Percentiles rank a stretch among this genome's conserved stretches.
These are phyloP conservation scores for Coturnix japonica DNA, from an alignment of 2,113 vertebrate species.

Conservation along the genomic window DNA sequence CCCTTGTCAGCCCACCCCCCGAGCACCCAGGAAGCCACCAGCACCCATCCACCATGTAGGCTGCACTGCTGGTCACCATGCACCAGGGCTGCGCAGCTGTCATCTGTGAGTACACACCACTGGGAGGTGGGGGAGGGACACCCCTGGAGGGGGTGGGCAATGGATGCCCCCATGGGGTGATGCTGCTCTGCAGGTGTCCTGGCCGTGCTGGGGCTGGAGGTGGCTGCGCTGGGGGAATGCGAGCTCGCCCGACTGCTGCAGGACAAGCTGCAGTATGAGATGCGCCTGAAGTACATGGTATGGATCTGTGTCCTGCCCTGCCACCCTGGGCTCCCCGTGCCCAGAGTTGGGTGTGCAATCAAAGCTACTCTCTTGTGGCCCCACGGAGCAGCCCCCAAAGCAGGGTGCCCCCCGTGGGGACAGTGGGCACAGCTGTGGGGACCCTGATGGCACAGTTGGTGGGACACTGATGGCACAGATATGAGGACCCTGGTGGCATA, in stretches of 20 bases:
- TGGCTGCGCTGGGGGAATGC: neutral
- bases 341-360: no score
- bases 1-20: neutral
- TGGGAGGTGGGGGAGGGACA: neutral
- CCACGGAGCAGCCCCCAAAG: no score
- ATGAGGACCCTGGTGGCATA: no score
- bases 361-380: no score
- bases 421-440: neutral
- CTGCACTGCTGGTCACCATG: slow-evolving; percentile 2
- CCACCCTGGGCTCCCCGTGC: no score
- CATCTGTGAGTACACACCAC: slow-evolving; percentile 45
- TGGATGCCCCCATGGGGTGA: neutral
- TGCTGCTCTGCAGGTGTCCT: neutral
- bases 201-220: slow-evolving; percentile 50
- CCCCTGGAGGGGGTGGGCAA: no score
- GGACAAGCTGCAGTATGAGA: slow-evolving; percentile 52
- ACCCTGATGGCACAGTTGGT: no score
- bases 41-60: slow-evolving; percentile 43
- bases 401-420: no score
- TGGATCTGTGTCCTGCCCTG: neutral
- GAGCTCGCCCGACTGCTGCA: slow-evolving; percentile 50
- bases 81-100: slow-evolving; percentile 33
- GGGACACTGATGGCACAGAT: no score
- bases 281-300: slow-evolving; percentile 63
- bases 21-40: neutral